phyloP scores from a whole-genome alignment of 2,113 vertebrate species.

The Orcinus orca region DNA sequence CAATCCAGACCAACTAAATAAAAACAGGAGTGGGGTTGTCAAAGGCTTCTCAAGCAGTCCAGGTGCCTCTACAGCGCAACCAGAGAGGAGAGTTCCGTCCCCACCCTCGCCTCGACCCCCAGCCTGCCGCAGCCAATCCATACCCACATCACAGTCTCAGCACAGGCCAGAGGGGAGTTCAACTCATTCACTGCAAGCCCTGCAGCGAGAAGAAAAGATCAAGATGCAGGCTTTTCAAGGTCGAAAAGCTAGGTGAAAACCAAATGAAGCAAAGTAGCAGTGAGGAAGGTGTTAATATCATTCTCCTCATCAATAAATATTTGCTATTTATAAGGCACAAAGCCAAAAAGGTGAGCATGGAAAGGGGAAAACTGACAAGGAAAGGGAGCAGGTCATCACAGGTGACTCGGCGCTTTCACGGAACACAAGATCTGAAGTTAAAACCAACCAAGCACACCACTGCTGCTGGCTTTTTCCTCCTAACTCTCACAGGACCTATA shows the following conservation, averaged over 20 bases:
- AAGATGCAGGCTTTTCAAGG: background rate
- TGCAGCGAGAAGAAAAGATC: accelerated
- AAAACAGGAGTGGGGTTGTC: background rate
- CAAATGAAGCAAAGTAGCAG: background rate
- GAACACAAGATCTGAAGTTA: background rate
- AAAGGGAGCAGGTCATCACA: background rate
- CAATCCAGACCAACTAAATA: background rate
- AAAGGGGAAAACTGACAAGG: background rate
- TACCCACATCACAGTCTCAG: background rate
- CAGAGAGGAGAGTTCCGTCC: too few relatives aligned
- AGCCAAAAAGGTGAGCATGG: background rate
- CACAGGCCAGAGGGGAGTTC: background rate
- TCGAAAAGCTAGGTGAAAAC: background rate
- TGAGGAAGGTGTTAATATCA: background rate
- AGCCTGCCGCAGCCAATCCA: background rate
- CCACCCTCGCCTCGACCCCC: background rate
- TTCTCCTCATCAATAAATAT: background rate
- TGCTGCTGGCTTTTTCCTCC: background rate
- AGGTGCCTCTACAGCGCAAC: background rate
- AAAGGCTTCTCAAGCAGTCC: background rate
- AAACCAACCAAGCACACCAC: background rate
- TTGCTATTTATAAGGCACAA: background rate
- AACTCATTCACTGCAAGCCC: background rate
- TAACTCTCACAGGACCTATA: background rate
- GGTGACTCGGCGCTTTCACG: constrained; percentile 38